phyloP scores from a whole-genome alignment of 2,888 invertebrate species.

The Hypena proboscidalis region DNA sequence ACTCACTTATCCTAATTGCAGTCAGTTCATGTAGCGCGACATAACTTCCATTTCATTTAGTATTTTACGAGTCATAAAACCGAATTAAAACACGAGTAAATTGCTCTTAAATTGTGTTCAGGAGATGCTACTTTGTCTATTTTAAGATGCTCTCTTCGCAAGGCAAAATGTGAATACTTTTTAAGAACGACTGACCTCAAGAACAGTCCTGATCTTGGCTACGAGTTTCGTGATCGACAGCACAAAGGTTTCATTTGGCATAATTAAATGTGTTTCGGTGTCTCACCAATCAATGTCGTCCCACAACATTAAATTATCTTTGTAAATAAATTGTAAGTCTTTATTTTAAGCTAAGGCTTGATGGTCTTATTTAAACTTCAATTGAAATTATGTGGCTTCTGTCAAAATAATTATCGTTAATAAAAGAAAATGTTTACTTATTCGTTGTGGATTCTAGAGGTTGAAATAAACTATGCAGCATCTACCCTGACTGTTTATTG shows the following conservation, averaged over 20 bases:
- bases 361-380: conserved; percentile 5
- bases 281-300: conserved; percentile 41
- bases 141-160: conserved; percentile 24
- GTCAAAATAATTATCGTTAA: conserved; percentile 5
- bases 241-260: conserved; percentile 47
- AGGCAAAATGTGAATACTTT: conserved; percentile 24
- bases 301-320: conserved; percentile 36
- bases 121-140: conserved; percentile 31
- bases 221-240: conserved; percentile 39
- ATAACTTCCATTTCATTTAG: conserved; percentile 58
- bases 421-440: not conserved
- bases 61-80: conserved; percentile 61
- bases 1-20: conserved; percentile 59
- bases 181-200: conserved; percentile 20
- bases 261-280: conserved; percentile 49
- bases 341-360: not conserved
- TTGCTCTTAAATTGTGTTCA: conserved; percentile 42
- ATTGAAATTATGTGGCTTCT: conserved; percentile 15
- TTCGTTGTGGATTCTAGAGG: not conserved
- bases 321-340: conserved; percentile 21
- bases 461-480: not conserved
- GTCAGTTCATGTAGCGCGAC: conserved; percentile 48
- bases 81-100: conserved; percentile 43
- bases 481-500: too few species aligned
- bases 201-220: conserved; percentile 32